phyloP scores from a whole-genome alignment of 2,888 invertebrate species.

The Andrena minutula region DNA sequence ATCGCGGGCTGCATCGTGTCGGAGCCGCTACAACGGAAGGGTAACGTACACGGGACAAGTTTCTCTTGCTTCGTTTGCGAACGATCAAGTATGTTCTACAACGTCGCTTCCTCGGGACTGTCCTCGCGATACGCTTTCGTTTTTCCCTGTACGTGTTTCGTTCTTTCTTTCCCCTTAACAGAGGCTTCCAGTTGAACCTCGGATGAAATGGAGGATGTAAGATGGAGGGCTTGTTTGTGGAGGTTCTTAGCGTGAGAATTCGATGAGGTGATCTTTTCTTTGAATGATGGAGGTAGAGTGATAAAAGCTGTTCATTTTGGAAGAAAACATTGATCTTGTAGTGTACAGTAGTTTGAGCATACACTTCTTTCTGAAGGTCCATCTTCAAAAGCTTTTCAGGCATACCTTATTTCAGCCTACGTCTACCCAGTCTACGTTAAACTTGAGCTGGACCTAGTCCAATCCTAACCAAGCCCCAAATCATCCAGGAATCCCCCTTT shows the following conservation, averaged over 20 bases:
- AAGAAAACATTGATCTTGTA: background rate
- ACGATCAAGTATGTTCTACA: conserved; percentile 65
- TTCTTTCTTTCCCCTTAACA: conserved; percentile 54
- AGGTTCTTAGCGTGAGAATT: conserved; percentile 13
- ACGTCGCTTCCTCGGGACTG: conserved; percentile 36
- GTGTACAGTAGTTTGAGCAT: background rate
- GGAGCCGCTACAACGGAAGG: background rate
- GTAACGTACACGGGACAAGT: conserved; percentile 59
- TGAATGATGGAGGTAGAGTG: background rate
- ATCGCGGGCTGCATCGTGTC: conserved; percentile 14
- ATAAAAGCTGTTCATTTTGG: background rate
- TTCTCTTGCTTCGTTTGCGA: conserved; percentile 55
- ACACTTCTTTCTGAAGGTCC: no score
- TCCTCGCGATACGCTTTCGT: conserved; percentile 42
- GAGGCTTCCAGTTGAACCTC: conserved; percentile 49
- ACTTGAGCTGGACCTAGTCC: no score
- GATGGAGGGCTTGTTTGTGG: conserved; percentile 31
- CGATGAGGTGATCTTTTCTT: background rate
- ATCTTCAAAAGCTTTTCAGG: no score
- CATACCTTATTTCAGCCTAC: no score
- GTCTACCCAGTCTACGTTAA: no score
- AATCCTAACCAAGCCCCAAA: no score
- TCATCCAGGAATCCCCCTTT: no score
- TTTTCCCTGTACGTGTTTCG: conserved; percentile 28
- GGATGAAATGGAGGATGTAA: conserved; percentile 44